A percentile compares a stretch with the other conserved stretches of the same genome.
Evolutionary conservation across 2,113 vertebrate species (phyloP).

Genomic region (Anhinga anhinga): DNA sequence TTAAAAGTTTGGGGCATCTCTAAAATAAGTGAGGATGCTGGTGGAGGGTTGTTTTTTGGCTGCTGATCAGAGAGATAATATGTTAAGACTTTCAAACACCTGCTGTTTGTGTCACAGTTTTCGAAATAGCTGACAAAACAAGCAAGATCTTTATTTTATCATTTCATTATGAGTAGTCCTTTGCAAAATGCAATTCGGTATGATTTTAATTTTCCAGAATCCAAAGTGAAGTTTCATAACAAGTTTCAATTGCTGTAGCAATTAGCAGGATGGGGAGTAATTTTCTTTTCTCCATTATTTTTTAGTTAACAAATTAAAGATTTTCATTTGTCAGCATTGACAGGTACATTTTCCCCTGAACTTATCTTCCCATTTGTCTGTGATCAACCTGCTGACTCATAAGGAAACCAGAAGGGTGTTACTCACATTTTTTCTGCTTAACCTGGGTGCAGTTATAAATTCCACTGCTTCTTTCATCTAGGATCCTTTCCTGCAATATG

Average conservation of each 20-base stretch:
- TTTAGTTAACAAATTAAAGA: neutral
- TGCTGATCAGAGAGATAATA: neutral
- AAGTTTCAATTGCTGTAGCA: neutral
- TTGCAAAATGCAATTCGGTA: neutral
- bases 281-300: neutral
- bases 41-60: neutral
- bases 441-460: neutral
- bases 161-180: neutral
- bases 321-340: neutral
- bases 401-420: neutral
- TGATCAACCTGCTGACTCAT: neutral
- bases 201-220: neutral
- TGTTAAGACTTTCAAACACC: neutral
- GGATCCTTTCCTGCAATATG: neutral
- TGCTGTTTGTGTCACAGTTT: neutral
- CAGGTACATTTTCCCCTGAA: neutral
- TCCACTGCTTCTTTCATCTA: neutral
- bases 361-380: neutral
- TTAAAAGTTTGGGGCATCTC: neutral
- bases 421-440: neutral
- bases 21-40: neutral
- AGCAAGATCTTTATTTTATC: neutral
- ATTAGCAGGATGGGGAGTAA: neutral
- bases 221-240: neutral
- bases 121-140: conserved; percentile 10